Conservation (phyloP, 2,888 invertebrate genomes). For the Thymelicus lineola region DNA sequence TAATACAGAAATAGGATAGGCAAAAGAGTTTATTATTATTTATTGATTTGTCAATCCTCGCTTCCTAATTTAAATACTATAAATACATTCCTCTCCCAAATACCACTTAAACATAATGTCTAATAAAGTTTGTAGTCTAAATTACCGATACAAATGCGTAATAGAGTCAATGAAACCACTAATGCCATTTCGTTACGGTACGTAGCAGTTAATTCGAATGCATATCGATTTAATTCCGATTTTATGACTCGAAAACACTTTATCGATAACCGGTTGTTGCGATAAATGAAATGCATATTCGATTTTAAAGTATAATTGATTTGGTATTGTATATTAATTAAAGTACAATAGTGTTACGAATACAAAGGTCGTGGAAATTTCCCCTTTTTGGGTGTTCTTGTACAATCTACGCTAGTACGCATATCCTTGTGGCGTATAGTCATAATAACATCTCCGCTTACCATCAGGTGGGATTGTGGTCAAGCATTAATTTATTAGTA, state of each 20-base stretch:
- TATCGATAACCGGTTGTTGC: conserved; percentile 57
- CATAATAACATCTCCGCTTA: too few species aligned
- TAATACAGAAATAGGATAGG: too few species aligned
- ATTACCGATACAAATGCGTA: conserved; percentile 26
- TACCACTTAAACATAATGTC: conserved; percentile 10
- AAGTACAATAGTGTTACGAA: too few species aligned
- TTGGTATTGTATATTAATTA: conserved; percentile 46
- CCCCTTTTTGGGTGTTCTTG: too few species aligned
- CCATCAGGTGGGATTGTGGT: too few species aligned
- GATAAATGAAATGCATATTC: conserved; percentile 51
- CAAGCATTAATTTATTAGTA: too few species aligned
- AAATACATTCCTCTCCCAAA: neutral
- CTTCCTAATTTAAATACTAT: neutral
- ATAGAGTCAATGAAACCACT: conserved; percentile 28
- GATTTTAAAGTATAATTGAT: conserved; percentile 58
- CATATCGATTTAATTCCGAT: conserved; percentile 52
- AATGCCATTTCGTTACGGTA: conserved; percentile 29
- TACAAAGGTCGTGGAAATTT: too few species aligned
- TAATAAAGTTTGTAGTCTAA: conserved; percentile 20
- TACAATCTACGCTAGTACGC: too few species aligned
- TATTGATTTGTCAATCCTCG: neutral
- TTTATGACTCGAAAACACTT: conserved; percentile 56
- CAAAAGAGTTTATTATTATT: too few species aligned
- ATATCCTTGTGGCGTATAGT: too few species aligned
- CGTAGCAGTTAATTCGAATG: conserved; percentile 34